Evolutionary conservation across 1,140 invertebrate species (phyloP).

Genomic region (Dermatophagoides farinae): DNA sequence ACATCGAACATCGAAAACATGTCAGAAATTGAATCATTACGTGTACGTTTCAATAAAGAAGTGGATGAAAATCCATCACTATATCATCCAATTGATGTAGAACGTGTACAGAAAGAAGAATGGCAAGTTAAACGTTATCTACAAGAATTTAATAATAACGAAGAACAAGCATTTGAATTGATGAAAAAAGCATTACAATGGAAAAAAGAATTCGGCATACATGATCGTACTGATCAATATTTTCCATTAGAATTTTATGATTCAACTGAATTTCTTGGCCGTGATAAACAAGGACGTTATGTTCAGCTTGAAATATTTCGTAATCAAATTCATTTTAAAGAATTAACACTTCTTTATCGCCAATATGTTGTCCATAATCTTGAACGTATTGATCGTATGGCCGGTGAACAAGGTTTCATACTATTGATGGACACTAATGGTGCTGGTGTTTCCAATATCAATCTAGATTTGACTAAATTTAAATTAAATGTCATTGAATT

Average conservation of each 20-base stretch:
- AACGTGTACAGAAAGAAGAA: constrained; percentile 3
- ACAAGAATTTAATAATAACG: background rate
- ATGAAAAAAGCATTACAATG: constrained; percentile 9
- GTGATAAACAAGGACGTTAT: background rate
- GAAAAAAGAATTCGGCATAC: constrained; percentile 12
- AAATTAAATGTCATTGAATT: background rate
- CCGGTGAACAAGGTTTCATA: background rate
- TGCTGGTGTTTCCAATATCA: background rate
- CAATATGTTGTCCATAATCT: background rate
- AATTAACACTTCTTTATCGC: background rate
- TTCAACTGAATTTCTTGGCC: background rate
- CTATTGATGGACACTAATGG: background rate
- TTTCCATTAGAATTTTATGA: constrained; percentile 11
- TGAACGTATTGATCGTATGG: background rate
- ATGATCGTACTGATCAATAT: background rate
- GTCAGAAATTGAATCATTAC: background rate
- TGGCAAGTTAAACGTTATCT: constrained; percentile 7
- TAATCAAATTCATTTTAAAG: background rate
- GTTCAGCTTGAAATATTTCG: background rate
- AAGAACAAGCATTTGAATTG: background rate
- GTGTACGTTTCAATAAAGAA: background rate
- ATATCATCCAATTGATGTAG: constrained; percentile 2
- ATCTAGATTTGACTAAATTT: background rate
- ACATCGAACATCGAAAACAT: too few species aligned
- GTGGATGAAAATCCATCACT: background rate